phyloP scores from a whole-genome alignment of 2,113 vertebrate genomes.

The Calonectris borealis region DNA sequence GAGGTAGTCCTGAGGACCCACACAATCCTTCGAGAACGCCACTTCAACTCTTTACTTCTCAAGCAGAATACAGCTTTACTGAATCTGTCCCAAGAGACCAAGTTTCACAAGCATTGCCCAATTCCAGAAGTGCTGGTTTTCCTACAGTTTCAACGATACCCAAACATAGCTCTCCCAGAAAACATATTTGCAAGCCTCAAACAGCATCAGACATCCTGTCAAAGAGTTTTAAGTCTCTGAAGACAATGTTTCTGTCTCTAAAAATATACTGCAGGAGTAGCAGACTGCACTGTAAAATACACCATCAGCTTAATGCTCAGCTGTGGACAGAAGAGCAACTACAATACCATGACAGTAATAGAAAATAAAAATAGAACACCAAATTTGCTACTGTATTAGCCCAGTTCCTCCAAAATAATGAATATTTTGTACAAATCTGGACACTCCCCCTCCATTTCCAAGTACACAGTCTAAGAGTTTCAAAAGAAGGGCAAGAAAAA shows the following conservation, averaged over 20 bases:
- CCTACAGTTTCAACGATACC: background rate
- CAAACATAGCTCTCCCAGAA: background rate
- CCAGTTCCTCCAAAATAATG: background rate
- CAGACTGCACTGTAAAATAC: background rate
- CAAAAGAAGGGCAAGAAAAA: background rate
- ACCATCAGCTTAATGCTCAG: background rate
- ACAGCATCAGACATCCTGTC: background rate
- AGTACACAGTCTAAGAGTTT: background rate
- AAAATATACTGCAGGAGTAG: background rate
- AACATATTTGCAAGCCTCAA: background rate
- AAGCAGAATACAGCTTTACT: background rate
- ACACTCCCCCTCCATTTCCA: background rate
- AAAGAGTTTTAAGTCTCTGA: background rate
- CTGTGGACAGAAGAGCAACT: background rate
- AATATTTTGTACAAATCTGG: background rate
- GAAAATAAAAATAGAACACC: background rate
- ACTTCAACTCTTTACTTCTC: background rate
- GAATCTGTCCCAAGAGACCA: background rate
- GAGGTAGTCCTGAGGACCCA: background rate
- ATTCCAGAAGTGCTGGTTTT: background rate
- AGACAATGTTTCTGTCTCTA: background rate
- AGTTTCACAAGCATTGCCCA: background rate
- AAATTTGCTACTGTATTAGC: background rate
- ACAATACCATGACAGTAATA: background rate
- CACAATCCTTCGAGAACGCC: background rate